These are phyloP conservation scores for Euphonia xanthogaster DNA, from an alignment of 2,797 vertebrate species.

Conservation along the genomic window DNA sequence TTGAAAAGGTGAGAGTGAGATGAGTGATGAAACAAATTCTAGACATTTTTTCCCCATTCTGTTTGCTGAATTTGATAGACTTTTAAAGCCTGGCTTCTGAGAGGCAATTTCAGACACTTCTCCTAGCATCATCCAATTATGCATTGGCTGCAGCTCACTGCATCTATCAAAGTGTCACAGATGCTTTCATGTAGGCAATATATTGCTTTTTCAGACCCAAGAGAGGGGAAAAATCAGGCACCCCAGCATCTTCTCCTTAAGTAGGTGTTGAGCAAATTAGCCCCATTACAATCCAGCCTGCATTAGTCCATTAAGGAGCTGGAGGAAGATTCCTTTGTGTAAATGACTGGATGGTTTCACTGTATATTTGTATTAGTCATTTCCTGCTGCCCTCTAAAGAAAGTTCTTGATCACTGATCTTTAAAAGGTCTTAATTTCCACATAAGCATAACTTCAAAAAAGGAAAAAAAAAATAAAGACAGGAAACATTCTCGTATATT, in stretches of 20 bases:
- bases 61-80: conserved; percentile 1
- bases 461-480: background rate
- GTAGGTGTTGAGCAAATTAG: conserved; percentile 41
- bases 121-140: conserved; percentile 19
- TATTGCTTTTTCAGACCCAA: conserved; percentile 19
- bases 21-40: background rate
- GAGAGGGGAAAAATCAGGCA: conserved; percentile 1
- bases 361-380: conserved; percentile 60
- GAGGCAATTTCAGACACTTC: conserved; percentile 15
- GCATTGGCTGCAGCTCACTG: conserved; percentile 26
- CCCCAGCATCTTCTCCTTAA: conserved; percentile 18
- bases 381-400: conserved; percentile 66
- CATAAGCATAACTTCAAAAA: background rate
- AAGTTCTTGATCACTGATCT: conserved; percentile 46
- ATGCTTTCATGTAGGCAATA: background rate
- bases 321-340: conserved; percentile 61
- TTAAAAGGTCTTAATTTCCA: conserved; percentile 52
- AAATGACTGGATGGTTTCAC: conserved; percentile 13
- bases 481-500: background rate
- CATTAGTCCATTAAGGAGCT: conserved; percentile 66
- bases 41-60: background rate
- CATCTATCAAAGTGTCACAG: conserved; percentile 38
- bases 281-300: background rate
- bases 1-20: background rate
- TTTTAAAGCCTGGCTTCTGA: conserved; percentile 22